Evolutionary conservation across 1,140 invertebrate species (phyloP), one percentile per base, ranked within the genome.

Genomic region (Neotoxoptera formosana): DNA sequence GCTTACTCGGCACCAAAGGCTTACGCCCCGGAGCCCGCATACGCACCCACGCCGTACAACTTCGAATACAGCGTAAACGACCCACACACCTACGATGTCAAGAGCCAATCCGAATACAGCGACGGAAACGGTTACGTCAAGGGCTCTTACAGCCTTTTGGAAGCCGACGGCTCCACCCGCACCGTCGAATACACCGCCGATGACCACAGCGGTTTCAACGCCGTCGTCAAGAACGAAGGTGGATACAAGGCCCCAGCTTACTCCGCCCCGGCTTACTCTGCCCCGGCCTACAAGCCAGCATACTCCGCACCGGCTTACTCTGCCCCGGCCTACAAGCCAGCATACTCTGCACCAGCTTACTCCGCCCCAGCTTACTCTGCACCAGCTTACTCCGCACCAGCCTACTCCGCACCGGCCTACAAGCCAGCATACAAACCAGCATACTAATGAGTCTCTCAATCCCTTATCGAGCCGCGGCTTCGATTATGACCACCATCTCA

Each of bases 121-220:
- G 95, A 96, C 90, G 95, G 95, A 30, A 95, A 95, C 94, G 93
- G 56, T 94, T 95, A 95, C 1, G 95, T 96, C 20, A 95, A 95
- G 60, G 96, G 95, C 93, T 34, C 95, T 2, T 96, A 96, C 95
- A 96, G 91, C 48, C 94, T 96, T 36, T 94, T 95, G 36, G 95
- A 96, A 94, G 94, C 95, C 17, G 96, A 96, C 94, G 95, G 95
- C 60, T 94, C 95, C 36, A 95, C 95, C 23, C 94, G 95, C 90
- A 94, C 95, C 47, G 95, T 96, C 17, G 95, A 95, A 93, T 96
- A 96, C 94, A 95, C 95, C n/a, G 95, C 95, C n/a, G 95, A 96
- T n/a, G 95, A 96, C 23, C 92, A 95, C 90, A 95, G 95, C 93
- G 95, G 95, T 94, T 96, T 96, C 94, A 95, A 95, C 93, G 95